phyloP scores from a whole-genome alignment of 2,797 vertebrate species.

The Poecilia picta region DNA sequence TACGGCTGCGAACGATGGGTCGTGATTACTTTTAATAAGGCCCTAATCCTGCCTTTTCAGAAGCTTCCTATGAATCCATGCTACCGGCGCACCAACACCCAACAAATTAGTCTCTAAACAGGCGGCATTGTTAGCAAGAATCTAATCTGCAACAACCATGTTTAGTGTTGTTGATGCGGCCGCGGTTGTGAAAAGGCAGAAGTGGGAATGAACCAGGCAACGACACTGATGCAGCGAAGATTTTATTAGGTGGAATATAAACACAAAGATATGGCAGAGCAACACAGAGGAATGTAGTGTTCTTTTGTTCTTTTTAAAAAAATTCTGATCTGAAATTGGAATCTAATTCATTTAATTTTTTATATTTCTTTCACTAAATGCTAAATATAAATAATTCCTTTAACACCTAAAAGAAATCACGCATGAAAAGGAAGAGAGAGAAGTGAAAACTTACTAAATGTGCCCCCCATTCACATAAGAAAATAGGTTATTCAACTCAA shows the following conservation, averaged over 20 bases:
- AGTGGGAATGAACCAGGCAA: constrained; percentile 15
- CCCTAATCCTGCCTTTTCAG: constrained; percentile 44
- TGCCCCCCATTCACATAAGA: no score
- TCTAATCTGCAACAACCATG: constrained; percentile 35
- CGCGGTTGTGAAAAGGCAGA: neutral
- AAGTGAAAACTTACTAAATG: no score
- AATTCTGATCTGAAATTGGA: no score
- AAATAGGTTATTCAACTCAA: no score
- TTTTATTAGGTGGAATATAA: constrained; percentile 10
- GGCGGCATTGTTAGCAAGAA: constrained; percentile 43
- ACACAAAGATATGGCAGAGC: neutral
- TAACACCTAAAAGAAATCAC: no score
- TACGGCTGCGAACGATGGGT: constrained; percentile 30
- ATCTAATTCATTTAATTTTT: no score
- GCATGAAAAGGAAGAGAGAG: no score
- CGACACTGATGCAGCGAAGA: neutral
- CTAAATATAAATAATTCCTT: no score
- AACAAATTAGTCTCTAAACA: constrained; percentile 41
- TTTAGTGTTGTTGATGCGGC: constrained; percentile 18
- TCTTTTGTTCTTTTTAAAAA: no score
- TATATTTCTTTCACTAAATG: no score
- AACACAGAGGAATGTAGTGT: neutral
- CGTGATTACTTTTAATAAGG: constrained; percentile 63
- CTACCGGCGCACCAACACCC: constrained; percentile 39
- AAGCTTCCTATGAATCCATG: constrained; percentile 45